Conservation (phyloP, 2,797 vertebrate genomes). For the Phoebastria nigripes region DNA sequence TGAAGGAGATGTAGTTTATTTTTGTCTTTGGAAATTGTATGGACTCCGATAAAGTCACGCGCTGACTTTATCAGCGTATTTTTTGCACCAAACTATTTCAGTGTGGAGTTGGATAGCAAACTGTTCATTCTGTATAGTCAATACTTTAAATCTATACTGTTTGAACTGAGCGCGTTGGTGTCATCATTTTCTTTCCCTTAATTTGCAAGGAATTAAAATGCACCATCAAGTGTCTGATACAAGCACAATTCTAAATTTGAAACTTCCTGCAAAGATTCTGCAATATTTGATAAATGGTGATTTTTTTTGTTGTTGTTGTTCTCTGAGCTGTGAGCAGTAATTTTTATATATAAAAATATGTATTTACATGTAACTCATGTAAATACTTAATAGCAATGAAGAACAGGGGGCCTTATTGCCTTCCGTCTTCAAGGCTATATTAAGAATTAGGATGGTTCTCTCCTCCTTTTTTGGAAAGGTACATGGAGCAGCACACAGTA, state of each 20-base stretch:
- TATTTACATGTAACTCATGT: neutral
- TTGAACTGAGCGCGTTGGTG: neutral
- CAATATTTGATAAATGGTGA: neutral
- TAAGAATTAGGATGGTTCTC: neutral
- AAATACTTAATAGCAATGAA: neutral
- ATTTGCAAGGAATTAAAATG: neutral
- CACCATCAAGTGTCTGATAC: neutral
- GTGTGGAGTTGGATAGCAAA: neutral
- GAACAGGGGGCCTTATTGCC: neutral
- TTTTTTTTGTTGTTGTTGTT: neutral
- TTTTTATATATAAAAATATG: neutral
- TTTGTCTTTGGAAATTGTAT: neutral
- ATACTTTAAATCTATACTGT: neutral
- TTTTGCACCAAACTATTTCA: neutral
- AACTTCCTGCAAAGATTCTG: neutral
- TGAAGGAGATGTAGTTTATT: rapidly evolving
- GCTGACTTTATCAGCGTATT: rapidly evolving
- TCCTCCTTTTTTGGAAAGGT: slow-evolving; percentile 68
- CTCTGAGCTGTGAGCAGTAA: neutral
- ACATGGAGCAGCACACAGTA: slow-evolving; percentile 82
- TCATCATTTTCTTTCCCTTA: neutral
- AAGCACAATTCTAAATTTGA: neutral
- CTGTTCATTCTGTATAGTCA: neutral
- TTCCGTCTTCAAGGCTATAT: neutral
- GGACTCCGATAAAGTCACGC: neutral